These are phyloP conservation scores for Barbus barbus DNA, from an alignment of 2,113 vertebrate genomes.

Conservation along the genomic window DNA sequence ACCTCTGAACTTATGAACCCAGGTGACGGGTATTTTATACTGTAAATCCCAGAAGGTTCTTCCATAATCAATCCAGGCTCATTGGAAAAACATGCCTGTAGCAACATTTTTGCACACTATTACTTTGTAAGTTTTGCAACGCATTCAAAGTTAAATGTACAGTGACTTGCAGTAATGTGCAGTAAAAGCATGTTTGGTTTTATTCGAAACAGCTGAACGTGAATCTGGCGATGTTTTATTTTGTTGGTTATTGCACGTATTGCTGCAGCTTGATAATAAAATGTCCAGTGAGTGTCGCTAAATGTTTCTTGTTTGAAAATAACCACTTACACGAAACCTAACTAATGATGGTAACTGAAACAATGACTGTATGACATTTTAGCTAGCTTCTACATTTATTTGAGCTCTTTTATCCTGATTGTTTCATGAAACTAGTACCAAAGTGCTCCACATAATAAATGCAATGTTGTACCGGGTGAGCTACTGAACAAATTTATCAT, in stretches of 20 bases:
- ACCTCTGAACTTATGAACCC: slow-evolving; percentile 22
- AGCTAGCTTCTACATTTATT: background rate
- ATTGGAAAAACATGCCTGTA: background rate
- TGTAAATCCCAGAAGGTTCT: background rate
- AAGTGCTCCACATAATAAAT: background rate
- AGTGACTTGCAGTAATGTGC: background rate
- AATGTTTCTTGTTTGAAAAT: background rate
- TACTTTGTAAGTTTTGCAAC: background rate
- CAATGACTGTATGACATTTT: background rate
- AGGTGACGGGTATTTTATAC: background rate
- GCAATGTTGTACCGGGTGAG: background rate
- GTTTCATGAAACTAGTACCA: background rate
- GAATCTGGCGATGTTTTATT: background rate
- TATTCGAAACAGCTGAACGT: background rate
- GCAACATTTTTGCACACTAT: background rate
- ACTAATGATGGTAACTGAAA: background rate
- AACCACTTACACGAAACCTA: background rate
- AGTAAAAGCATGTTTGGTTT: background rate
- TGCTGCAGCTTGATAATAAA: background rate
- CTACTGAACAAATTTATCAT: background rate
- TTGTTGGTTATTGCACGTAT: background rate
- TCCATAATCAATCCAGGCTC: background rate
- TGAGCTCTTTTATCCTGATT: background rate
- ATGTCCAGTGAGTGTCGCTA: background rate
- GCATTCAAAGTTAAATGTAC: background rate